Base-by-base conservation (phyloP, 2,888 invertebrate species). In the Xanthorhoe designata region DNA sequence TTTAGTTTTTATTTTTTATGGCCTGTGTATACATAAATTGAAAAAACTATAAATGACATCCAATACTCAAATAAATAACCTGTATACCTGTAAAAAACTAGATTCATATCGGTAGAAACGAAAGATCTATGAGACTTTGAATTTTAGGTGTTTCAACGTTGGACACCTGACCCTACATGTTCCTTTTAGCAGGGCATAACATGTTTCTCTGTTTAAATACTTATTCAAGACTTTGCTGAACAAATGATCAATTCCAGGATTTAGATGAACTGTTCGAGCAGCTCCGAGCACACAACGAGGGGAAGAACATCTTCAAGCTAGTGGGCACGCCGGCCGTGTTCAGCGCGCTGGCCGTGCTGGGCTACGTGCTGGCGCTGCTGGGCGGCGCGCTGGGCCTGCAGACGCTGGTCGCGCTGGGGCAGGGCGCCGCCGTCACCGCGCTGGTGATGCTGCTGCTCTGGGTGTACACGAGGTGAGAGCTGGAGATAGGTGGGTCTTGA, bases 291-390 rank as follows among this genome's bases (percentile, higher is more conserved):
- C 98, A 98, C 94, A 99, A 99, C 91, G 99, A 99, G 83, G 97
- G 98, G 84, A 99, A 99, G 95, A 99, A 99, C 90, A 96, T 99
- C 70, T 98, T 99, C 91, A 98, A 97, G 86, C 97, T 98, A 70
- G 97, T 98, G 56, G 95, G 98, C 80, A 99, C 99, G 35, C 99
- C 99, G 13, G 97, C 97, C 19, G 98, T 98, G 62, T 96, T 98
- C 86, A 96, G 97, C 80, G 96, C 96, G 29, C 91, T 98, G 76
- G 96, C 98, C 75, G 95, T 98, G 73, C 90, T 96, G 66, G 96
- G 96, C 87, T 99, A 99, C 88, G 93, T 98, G 80, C 84, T 96
- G 70, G 97, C 97, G 62, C 97, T 97, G 78, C 86, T 98, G 77
- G 97, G 97, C 81, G 96, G 96, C 57, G 90, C 97, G 45, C 82